These are phyloP conservation scores for Basileuterus tristriatus DNA, from an alignment of 2,797 vertebrate species.

Conservation along the genomic window DNA sequence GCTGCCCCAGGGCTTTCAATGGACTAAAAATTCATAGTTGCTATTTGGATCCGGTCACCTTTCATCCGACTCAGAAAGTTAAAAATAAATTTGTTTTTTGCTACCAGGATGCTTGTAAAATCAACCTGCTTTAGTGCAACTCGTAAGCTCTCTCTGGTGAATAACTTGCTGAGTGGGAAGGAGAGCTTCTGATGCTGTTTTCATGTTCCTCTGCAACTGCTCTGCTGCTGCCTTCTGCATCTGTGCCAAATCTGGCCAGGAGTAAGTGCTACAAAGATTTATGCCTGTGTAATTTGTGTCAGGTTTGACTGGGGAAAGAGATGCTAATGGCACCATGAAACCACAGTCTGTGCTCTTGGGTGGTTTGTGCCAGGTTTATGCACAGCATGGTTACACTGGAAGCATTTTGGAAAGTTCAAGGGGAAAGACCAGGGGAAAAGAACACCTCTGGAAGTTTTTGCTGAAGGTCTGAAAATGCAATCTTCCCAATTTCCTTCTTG, in stretches of 20 bases:
- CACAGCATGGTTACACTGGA: fast-evolving
- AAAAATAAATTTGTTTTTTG: background rate
- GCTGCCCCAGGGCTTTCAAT: background rate
- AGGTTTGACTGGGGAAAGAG: background rate
- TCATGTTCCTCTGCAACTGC: background rate
- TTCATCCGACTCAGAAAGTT: slow-evolving; percentile 1
- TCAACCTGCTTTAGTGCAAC: background rate
- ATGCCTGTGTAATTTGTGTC: background rate
- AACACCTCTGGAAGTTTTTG: background rate
- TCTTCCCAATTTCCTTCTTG: background rate
- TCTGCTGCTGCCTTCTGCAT: background rate
- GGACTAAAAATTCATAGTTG: slow-evolving; percentile 1
- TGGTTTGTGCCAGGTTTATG: background rate
- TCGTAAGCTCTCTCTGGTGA: background rate
- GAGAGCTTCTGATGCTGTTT: background rate
- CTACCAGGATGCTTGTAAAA: background rate
- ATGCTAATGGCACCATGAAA: background rate
- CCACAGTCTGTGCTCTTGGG: background rate
- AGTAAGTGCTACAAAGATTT: background rate
- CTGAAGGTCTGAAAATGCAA: background rate
- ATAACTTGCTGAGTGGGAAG: background rate
- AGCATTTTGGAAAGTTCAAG: background rate
- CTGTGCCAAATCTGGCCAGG: background rate
- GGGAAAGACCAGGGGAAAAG: background rate
- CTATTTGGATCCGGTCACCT: background rate